These are phyloP conservation scores for Tiaroga cobitis DNA, from an alignment of 2,797 vertebrate species.

Conservation along the genomic window DNA sequence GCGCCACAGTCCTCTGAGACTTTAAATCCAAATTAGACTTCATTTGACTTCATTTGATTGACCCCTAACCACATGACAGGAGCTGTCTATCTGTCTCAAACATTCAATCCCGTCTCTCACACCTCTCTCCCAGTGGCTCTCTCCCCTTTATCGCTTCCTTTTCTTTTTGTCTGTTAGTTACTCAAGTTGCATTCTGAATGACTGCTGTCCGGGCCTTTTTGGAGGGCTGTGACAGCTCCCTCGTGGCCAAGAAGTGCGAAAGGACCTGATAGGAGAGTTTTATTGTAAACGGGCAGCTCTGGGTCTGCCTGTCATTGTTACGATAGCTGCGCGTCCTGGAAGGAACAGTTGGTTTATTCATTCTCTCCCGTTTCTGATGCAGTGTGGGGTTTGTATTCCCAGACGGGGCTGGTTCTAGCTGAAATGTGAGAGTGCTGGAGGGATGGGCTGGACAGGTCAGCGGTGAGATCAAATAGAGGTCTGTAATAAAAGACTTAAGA, in stretches of 20 bases:
- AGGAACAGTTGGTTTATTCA: slow-evolving; percentile 54
- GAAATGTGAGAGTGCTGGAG: slow-evolving; percentile 21
- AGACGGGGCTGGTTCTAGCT: background rate
- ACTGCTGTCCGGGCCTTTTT: slow-evolving; percentile 33
- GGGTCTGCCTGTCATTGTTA: slow-evolving; percentile 53
- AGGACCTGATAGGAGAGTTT: slow-evolving; percentile 48
- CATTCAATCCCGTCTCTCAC: slow-evolving; percentile 19
- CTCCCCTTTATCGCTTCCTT: slow-evolving; percentile 13
- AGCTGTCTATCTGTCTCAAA: slow-evolving; percentile 29
- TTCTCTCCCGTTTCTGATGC: slow-evolving; percentile 49
- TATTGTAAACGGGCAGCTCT: slow-evolving; percentile 45
- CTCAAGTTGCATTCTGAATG: slow-evolving; percentile 44
- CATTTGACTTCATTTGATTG: slow-evolving; percentile 47
- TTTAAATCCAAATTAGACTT: slow-evolving; percentile 38
- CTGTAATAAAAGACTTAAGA: slow-evolving; percentile 21
- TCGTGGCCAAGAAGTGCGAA: slow-evolving; percentile 31
- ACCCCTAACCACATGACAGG: slow-evolving; percentile 29
- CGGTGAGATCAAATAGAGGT: slow-evolving; percentile 34
- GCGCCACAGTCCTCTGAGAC: background rate
- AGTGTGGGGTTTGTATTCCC: slow-evolving; percentile 52
- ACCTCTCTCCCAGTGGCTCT: slow-evolving; percentile 36
- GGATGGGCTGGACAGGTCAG: slow-evolving; percentile 23
- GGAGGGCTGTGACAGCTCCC: slow-evolving; percentile 35
- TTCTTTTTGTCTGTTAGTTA: slow-evolving; percentile 38
- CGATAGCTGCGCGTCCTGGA: slow-evolving; percentile 39